A percentile compares a stretch with the other conserved stretches of the same genome.
Evolutionary conservation across 2,113 vertebrate genomes (phyloP).

Genomic region (Anser cygnoides): DNA sequence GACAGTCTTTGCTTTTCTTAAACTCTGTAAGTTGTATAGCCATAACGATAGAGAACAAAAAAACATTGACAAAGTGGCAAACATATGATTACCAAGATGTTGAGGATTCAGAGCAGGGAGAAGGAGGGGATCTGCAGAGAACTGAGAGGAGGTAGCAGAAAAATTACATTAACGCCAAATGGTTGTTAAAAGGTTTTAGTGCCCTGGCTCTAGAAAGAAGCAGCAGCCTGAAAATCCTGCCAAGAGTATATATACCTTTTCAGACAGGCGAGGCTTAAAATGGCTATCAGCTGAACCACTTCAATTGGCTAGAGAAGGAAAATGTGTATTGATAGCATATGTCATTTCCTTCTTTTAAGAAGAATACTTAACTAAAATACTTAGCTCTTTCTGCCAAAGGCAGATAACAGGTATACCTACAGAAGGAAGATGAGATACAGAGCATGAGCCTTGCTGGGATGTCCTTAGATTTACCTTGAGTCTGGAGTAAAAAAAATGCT

Average conservation of each 20-base stretch:
- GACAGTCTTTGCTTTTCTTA: background rate
- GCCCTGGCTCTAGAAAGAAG: background rate
- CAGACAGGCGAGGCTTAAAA: background rate
- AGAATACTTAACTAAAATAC: background rate
- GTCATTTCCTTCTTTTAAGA: background rate
- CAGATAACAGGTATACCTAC: background rate
- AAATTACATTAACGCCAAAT: background rate
- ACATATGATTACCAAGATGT: background rate
- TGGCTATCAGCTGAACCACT: background rate
- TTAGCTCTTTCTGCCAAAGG: background rate
- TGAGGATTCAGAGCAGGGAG: background rate
- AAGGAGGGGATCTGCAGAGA: background rate
- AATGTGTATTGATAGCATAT: background rate
- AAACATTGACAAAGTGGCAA: background rate
- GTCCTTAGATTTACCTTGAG: background rate
- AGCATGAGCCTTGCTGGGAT: background rate
- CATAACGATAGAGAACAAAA: background rate
- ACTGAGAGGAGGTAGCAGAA: background rate
- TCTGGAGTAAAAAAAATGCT: background rate
- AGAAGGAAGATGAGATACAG: background rate
- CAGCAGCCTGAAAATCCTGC: background rate
- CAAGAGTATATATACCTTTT: background rate
- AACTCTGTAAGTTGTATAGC: background rate
- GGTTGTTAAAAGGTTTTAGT: background rate
- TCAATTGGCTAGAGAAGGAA: background rate